phyloP scores from a whole-genome alignment of 2,113 vertebrate species.

The Phocoena sinus region DNA sequence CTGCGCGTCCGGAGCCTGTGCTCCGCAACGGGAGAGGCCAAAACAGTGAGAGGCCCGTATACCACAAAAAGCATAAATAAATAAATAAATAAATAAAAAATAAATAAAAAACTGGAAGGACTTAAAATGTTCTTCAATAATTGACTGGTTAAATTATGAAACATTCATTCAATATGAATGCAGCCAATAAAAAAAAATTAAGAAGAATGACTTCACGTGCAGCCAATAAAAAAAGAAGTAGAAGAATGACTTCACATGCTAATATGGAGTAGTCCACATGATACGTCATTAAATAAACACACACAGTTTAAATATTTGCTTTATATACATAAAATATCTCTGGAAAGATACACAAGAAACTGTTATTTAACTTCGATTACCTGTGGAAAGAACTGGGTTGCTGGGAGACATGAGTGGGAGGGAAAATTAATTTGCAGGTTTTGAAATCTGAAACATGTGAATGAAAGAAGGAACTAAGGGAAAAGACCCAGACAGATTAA shows the following conservation, averaged over 20 bases:
- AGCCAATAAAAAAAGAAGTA: no score
- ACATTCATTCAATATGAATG: not conserved
- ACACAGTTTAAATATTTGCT: not conserved
- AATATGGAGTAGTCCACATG: not conserved
- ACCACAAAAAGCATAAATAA: no score
- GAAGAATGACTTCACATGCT: not conserved
- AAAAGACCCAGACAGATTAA: not conserved
- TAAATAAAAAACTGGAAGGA: not conserved
- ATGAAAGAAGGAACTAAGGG: not conserved
- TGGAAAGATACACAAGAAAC: slow-evolving; percentile 33
- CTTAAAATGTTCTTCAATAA: not conserved
- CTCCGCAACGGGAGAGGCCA: no score
- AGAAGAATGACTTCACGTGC: not conserved
- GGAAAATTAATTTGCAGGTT: not conserved
- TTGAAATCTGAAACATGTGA: slow-evolving; percentile 37
- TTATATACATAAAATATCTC: not conserved
- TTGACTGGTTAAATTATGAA: not conserved
- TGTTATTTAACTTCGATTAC: not conserved
- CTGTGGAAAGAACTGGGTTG: not conserved
- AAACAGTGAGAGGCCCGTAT: no score
- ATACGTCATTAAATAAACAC: not conserved
- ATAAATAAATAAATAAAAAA: no score
- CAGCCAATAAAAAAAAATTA: not conserved
- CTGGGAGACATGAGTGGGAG: not conserved
- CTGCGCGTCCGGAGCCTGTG: no score